phyloP scores from a whole-genome alignment of 2,113 vertebrate genomes.

The Pollachius pollachius region DNA sequence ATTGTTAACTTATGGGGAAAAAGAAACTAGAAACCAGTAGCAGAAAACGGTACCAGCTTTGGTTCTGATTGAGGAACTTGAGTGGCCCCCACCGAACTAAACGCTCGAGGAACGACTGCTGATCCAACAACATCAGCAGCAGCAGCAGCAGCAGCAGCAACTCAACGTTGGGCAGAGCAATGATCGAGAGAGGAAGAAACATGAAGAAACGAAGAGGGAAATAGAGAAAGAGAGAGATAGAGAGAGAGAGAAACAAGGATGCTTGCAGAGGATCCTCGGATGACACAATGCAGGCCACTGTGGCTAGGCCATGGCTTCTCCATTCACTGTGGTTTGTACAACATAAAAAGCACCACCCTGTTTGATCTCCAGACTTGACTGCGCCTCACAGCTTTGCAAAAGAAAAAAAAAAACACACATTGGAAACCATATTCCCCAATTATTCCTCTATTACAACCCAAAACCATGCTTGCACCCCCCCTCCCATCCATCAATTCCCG shows the following conservation, averaged over 20 bases:
- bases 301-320: constrained; percentile 57
- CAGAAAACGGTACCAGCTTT: constrained; percentile 26
- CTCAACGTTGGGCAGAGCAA: constrained; percentile 10
- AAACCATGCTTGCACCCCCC: not conserved
- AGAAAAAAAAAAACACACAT: constrained; percentile 26
- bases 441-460: constrained; percentile 28
- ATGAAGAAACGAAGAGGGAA: constrained; percentile 5
- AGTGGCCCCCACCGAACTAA: constrained; percentile 16
- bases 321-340: constrained; percentile 57
- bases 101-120: constrained; percentile 12
- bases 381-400: constrained; percentile 47
- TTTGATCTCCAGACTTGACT: constrained; percentile 68
- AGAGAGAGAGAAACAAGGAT: constrained; percentile 28
- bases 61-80: constrained; percentile 31
- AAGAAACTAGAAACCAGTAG: constrained; percentile 10
- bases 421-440: constrained; percentile 56
- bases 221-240: constrained; percentile 13
- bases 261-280: constrained; percentile 32
- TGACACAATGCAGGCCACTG: constrained; percentile 57
- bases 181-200: not conserved
- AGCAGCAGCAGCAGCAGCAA: constrained; percentile 5
- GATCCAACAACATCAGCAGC: constrained; percentile 25
- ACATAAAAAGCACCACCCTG: constrained; percentile 58
- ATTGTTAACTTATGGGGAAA: constrained; percentile 5
- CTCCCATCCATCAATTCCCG: constrained; percentile 40